Evolutionary conservation across 2,113 vertebrate genomes (phyloP).

Genomic region (Campylomormyrus tamandua): DNA sequence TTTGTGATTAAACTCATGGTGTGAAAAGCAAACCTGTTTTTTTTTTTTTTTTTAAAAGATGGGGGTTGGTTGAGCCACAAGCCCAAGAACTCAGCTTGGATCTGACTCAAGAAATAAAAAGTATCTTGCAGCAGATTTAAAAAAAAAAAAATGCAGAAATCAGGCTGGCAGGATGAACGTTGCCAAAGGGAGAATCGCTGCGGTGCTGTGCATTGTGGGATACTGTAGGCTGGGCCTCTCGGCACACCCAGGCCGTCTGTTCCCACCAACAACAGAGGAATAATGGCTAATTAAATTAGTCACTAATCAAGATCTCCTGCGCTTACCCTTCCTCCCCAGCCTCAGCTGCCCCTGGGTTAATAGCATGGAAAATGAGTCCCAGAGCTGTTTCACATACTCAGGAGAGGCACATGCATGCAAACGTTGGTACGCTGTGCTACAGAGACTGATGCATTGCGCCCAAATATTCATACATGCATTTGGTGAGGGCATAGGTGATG

Average conservation of each 20-base stretch:
- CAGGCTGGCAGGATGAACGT: neutral
- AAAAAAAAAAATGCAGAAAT: neutral
- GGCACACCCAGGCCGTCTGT: conserved; percentile 36
- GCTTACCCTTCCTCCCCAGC: conserved; percentile 27
- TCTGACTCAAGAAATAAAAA: neutral
- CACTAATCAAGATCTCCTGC: conserved; percentile 23
- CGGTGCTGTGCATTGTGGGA: conserved; percentile 5
- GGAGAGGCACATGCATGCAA: conserved; percentile 38
- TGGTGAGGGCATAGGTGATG: neutral
- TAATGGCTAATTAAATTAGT: conserved; percentile 34
- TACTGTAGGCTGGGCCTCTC: conserved; percentile 16
- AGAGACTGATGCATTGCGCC: neutral
- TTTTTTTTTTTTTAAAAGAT: neutral
- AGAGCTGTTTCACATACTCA: conserved; percentile 33
- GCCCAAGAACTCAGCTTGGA: neutral
- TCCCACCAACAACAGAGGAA: neutral
- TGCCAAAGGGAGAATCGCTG: neutral
- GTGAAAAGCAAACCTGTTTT: neutral
- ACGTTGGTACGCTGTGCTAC: neutral
- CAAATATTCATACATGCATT: neutral
- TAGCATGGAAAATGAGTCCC: conserved; percentile 25
- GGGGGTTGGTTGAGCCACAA: neutral
- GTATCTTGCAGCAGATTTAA: neutral
- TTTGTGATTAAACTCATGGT: neutral
- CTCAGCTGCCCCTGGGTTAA: conserved; percentile 12